Percentiles rank a stretch among this genome's conserved stretches.
Evolutionary conservation across 2,113 vertebrate genomes (phyloP).

Genomic region (Corvus hawaiiensis): DNA sequence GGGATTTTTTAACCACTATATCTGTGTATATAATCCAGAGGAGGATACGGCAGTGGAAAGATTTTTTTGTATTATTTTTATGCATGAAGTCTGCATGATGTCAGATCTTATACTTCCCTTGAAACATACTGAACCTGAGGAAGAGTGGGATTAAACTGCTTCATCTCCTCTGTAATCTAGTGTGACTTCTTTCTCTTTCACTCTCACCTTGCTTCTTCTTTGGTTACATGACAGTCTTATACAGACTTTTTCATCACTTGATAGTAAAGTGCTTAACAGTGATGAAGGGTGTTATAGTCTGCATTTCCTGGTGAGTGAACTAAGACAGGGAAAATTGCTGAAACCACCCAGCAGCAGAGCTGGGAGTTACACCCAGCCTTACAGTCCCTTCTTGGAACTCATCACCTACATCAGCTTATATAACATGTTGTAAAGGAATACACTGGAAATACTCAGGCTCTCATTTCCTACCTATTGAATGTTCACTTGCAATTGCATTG

Average conservation of each 20-base stretch:
- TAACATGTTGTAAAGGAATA: neutral
- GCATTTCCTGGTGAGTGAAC: neutral
- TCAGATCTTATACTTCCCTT: neutral
- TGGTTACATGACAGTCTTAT: neutral
- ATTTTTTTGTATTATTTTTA: neutral
- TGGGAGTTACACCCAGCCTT: neutral
- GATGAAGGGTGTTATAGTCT: neutral
- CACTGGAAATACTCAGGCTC: neutral
- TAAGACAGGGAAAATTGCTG: neutral
- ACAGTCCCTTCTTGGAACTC: neutral
- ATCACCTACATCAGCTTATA: neutral
- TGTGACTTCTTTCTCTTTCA: neutral
- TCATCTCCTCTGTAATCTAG: neutral
- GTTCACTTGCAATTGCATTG: neutral
- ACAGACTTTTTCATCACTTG: neutral
- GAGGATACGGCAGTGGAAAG: neutral
- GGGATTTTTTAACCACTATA: neutral
- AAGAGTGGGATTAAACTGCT: neutral
- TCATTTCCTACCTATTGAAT: neutral
- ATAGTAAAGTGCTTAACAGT: neutral
- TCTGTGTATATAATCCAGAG: neutral
- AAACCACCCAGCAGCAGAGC: neutral
- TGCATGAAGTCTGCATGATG: neutral
- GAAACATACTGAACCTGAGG: neutral
- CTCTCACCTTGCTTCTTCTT: neutral